phyloP scores from a whole-genome alignment of 64 coral and sea anemone species.

The Orbicella faveolata region DNA sequence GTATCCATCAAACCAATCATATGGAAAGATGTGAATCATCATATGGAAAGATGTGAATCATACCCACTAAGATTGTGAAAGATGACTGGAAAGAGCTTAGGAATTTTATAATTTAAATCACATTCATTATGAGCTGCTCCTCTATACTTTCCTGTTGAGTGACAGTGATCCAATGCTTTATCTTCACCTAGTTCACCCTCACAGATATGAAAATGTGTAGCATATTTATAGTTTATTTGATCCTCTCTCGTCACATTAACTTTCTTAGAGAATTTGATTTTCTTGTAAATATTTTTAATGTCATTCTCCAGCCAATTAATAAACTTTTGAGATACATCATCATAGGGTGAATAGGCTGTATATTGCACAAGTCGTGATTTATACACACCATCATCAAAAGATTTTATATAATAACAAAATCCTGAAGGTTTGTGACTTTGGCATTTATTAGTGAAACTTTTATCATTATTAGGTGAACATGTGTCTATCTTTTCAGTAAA shows the following conservation, averaged over 20 bases:
- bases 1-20: background rate
- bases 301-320: constrained; percentile 7
- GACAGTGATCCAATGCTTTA: constrained; percentile 10
- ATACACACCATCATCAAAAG: constrained; percentile 22
- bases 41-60: constrained; percentile 38
- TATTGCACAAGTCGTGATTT: background rate
- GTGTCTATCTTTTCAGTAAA: background rate
- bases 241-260: background rate
- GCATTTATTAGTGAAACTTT: constrained; percentile 34
- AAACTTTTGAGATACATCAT: constrained; percentile 22
- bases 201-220: constrained; percentile 15
- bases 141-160: constrained; percentile 28
- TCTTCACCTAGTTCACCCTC: background rate
- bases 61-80: constrained; percentile 45
- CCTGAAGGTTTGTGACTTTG: constrained; percentile 50
- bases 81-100: constrained; percentile 15
- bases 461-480: background rate
- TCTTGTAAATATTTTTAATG: constrained; percentile 23
- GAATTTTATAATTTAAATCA: constrained; percentile 29
- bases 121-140: constrained; percentile 51
- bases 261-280: constrained; percentile 10
- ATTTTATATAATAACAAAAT: constrained; percentile 31
- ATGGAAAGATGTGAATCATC: no score
- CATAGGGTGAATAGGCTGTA: background rate
- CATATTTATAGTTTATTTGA: background rate